These are phyloP conservation scores for Epinephelus moara DNA, from an alignment of 2,113 vertebrate species.

Conservation along the genomic window DNA sequence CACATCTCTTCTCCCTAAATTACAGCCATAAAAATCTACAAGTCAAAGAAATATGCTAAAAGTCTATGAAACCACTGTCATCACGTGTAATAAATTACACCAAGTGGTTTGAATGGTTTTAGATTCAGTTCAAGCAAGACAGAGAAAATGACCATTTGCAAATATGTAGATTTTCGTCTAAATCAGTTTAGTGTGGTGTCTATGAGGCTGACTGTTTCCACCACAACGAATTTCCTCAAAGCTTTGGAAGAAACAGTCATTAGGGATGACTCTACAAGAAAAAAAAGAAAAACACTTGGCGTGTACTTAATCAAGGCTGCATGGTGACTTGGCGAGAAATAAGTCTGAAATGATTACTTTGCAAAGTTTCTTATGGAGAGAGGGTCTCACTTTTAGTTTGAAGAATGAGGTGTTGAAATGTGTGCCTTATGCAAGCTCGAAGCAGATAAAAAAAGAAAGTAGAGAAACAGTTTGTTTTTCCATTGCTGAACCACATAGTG, in stretches of 20 bases:
- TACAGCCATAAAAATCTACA: background rate
- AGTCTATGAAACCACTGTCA: constrained; percentile 16
- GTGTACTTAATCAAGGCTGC: constrained; percentile 14
- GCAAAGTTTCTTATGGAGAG: constrained; percentile 8
- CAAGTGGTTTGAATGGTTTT: background rate
- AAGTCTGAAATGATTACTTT: constrained; percentile 11
- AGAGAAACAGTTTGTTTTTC: constrained; percentile 37
- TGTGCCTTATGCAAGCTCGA: background rate
- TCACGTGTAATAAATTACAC: constrained; percentile 3
- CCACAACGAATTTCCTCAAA: background rate
- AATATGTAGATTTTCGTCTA: background rate
- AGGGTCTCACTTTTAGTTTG: constrained; percentile 1
- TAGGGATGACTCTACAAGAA: background rate
- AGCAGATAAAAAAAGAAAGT: background rate
- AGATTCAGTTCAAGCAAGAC: background rate
- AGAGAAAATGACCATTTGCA: constrained; percentile 6
- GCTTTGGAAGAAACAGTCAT: background rate
- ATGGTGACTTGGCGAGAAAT: constrained; percentile 32
- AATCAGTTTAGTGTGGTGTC: constrained; percentile 9
- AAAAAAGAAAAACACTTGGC: rapidly evolving
- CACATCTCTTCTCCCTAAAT: background rate
- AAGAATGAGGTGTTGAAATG: constrained; percentile 22
- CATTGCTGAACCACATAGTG: background rate
- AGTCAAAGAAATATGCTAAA: background rate
- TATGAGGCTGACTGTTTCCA: constrained; percentile 1